phyloP scores from a whole-genome alignment of 1,140 invertebrate genomes.

The Chelonus insularis region DNA sequence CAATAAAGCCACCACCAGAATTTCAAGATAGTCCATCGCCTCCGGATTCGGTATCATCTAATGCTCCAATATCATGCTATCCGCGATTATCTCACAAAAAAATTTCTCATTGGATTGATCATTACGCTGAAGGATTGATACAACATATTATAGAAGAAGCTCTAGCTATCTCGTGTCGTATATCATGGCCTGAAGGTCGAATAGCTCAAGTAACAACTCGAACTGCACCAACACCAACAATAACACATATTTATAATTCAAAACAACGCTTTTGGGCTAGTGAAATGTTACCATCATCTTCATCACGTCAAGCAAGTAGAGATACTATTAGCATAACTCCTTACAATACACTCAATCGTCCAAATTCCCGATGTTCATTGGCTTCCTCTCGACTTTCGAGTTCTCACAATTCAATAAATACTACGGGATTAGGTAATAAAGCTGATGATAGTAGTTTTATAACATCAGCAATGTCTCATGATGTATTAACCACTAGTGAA shows the following conservation, averaged over 20 bases:
- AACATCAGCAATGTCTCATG: conserved; percentile 82
- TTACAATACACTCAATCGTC: conserved; percentile 62
- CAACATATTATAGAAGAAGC: conserved; percentile 52
- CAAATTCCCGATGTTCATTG: conserved; percentile 72
- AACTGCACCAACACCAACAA: conserved; percentile 29
- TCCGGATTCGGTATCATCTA: conserved; percentile 49
- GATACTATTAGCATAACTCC: conserved; percentile 55
- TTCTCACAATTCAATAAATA: conserved; percentile 78
- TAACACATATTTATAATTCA: conserved; percentile 36
- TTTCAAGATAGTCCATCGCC: conserved; percentile 70
- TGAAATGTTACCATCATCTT: conserved; percentile 66
- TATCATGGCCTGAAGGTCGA: conserved; percentile 53
- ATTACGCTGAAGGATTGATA: conserved; percentile 47
- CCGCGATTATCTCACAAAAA: conserved; percentile 36
- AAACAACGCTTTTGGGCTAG: conserved; percentile 65
- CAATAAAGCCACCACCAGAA: conserved; percentile 78
- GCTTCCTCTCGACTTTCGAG: conserved; percentile 75
- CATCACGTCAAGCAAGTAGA: conserved; percentile 58
- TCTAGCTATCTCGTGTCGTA: conserved; percentile 49
- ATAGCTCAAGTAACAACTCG: conserved; percentile 25
- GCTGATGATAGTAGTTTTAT: conserved; percentile 83
- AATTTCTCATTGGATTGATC: conserved; percentile 43
- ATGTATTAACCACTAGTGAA: conserved; percentile 71
- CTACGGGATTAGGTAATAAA: conserved; percentile 69
- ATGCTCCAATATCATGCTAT: conserved; percentile 47